Evolutionary conservation across 2,888 invertebrate genomes (phyloP), one percentile per base, ranked within the genome.

Genomic region (Xanthorhoe spadicearia): DNA sequence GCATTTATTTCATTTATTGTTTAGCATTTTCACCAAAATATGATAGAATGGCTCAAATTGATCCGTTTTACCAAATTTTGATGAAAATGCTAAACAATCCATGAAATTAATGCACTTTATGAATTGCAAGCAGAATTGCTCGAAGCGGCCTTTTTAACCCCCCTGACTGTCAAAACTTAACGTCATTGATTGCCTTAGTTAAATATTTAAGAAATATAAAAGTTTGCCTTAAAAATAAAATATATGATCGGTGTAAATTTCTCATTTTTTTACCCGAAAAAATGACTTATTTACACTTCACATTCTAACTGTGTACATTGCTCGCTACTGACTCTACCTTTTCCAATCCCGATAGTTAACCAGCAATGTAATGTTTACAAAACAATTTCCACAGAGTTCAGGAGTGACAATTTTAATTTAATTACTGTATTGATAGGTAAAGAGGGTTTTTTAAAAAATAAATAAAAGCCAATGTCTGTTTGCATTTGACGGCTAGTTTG

Each of bases 391-490:
- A 49, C 71, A 23, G 28, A 10, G 49, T 56, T 32, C n/a, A 43
- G 57, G n/a, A 50, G 59, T 74, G 74, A 74, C 75, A 66, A 69
- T 69, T 54, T 64, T 77, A 69, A 79, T 81, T 79, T 74, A 78
- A 80, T 80, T 75, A 77, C 72, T 74, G 68, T 74, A 79, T 78
- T 79, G 78, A 77, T 74, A 55, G 62, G 19, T 49, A 63, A 57
- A 60, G 51, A 53, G 43, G 19, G 15, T 66, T 72, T 74, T 81
- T 82, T 80, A 65, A 73, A 77, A 82, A 85, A 84, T 84, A 84
- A 83, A 83, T 85, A 85, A 86, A 85, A 86, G 83, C 82, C 66
- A 70, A 83, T 83, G 78, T 83, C 80, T 85, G 85, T 85, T 81
- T 64, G 69, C 74, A 76, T 77, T 32, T 81, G 83, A 82, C 72